Percentiles rank a stretch among this genome's conserved stretches.
phyloP scores from a whole-genome alignment of 1,140 invertebrate species.

The Drosophila punjabiensis region DNA sequence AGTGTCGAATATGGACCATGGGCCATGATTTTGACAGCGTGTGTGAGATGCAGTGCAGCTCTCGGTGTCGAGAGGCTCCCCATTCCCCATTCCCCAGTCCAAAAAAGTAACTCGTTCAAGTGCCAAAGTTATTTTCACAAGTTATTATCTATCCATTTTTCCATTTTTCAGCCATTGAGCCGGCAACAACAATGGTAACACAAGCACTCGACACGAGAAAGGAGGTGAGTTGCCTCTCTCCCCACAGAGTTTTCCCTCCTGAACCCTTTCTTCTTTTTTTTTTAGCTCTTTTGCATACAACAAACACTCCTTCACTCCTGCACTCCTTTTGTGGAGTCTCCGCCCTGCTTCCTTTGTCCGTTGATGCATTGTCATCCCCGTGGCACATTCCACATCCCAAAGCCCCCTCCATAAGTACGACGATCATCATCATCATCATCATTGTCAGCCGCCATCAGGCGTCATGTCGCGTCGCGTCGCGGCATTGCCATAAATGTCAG shows the following conservation, averaged over 20 bases:
- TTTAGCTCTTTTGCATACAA: constrained; percentile 32
- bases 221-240: constrained; percentile 18
- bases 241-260: background rate
- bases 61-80: constrained; percentile 25
- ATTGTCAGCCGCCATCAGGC: constrained; percentile 15
- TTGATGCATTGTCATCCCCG: constrained; percentile 59
- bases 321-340: constrained; percentile 43
- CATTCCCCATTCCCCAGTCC: background rate
- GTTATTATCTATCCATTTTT: constrained; percentile 80
- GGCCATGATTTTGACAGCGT: constrained; percentile 71
- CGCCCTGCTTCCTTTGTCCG: constrained; percentile 55
- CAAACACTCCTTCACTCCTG: constrained; percentile 16
- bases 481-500: constrained; percentile 34
- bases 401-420: background rate
- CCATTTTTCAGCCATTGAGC: constrained; percentile 64
- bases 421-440: constrained; percentile 11
- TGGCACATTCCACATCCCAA: constrained; percentile 10
- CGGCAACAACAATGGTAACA: constrained; percentile 63
- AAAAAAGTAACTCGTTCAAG: constrained; percentile 52
- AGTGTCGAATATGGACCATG: constrained; percentile 66
- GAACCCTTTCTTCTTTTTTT: background rate
- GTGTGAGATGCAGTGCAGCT: constrained; percentile 10
- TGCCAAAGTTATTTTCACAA: constrained; percentile 82
- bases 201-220: constrained; percentile 37
- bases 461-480: background rate